phyloP scores from a whole-genome alignment of 2,888 invertebrate species.

The Acholoe squamosa region DNA sequence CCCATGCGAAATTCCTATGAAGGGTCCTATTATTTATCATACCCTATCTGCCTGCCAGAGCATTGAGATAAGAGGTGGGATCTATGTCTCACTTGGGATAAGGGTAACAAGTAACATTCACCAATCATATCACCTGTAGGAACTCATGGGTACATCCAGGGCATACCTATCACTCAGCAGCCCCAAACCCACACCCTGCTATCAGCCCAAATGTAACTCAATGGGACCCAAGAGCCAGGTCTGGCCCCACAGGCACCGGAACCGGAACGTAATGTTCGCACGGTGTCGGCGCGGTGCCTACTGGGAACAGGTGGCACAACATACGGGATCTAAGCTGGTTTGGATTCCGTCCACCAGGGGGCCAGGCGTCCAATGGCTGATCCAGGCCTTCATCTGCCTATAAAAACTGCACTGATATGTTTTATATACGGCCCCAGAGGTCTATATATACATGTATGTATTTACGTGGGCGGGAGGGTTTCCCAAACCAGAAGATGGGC shows the following conservation, averaged over 20 bases:
- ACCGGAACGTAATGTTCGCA: slow-evolving; percentile 34
- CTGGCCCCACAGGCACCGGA: not conserved
- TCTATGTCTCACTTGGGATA: too few relatives aligned
- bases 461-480: slow-evolving; percentile 10
- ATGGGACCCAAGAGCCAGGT: not conserved
- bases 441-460: slow-evolving; percentile 4
- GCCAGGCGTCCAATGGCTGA: not conserved
- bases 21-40: too few relatives aligned
- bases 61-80: too few relatives aligned
- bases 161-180: not conserved
- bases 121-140: too few relatives aligned
- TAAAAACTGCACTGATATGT: slow-evolving; percentile 33
- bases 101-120: too few relatives aligned
- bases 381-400: not conserved
- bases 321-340: slow-evolving; percentile 37
- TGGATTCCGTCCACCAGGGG: not conserved
- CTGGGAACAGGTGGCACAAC: slow-evolving; percentile 53
- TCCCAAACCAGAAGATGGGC: slow-evolving; percentile 17
- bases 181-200: not conserved
- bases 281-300: slow-evolving; percentile 30
- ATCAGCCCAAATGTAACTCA: not conserved
- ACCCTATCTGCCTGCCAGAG: too few relatives aligned
- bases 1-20: too few relatives aligned
- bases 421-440: slow-evolving; percentile 14
- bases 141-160: too few relatives aligned